Conservation (phyloP, 2,113 vertebrate species). For the Saccopteryx leptura region DNA sequence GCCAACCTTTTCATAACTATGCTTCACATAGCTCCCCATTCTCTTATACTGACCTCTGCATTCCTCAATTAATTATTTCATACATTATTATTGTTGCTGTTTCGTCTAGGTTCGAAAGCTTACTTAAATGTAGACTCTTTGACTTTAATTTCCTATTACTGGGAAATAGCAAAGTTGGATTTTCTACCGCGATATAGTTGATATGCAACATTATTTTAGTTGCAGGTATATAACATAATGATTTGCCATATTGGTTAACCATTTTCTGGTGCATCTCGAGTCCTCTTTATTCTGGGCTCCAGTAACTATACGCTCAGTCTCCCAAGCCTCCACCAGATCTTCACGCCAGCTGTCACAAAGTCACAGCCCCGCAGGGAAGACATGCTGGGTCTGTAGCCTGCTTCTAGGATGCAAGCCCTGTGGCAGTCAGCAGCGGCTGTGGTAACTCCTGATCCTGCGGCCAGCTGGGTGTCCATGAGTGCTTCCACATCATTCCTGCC, state of each 20-base stretch:
- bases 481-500: too few relatives aligned
- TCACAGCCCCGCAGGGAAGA: too few relatives aligned
- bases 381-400: too few relatives aligned
- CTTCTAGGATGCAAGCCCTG: too few relatives aligned
- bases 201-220: too few relatives aligned
- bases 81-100: background rate
- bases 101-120: background rate
- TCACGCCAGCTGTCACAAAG: background rate
- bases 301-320: background rate
- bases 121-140: slow-evolving; percentile 10
- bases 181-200: too few relatives aligned
- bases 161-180: background rate
- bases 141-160: slow-evolving; percentile 34
- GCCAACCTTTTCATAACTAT: background rate
- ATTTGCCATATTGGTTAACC: too few relatives aligned
- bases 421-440: too few relatives aligned
- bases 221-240: too few relatives aligned
- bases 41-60: background rate
- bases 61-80: background rate
- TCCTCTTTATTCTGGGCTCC: background rate
- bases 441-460: too few relatives aligned
- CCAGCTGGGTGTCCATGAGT: too few relatives aligned
- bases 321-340: background rate
- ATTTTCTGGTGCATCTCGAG: too few relatives aligned
- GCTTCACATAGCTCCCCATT: background rate